Percentiles rank a stretch among this genome's conserved stretches.
Conservation (phyloP, 2,113 vertebrate species). For the Grantiella picta region DNA sequence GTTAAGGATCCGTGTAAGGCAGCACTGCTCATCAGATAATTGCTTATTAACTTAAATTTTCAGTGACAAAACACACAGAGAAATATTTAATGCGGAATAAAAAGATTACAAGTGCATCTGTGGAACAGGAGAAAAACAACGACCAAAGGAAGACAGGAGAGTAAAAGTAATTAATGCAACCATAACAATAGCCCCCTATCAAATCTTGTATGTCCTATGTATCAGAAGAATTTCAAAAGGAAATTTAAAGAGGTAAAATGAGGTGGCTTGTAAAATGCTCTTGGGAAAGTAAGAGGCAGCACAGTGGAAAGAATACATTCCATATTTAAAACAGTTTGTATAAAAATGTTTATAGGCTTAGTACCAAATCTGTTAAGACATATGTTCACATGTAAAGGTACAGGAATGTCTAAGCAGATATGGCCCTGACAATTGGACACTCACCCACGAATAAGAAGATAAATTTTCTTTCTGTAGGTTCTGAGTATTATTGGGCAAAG, state of each 20-base stretch:
- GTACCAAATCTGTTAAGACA: not conserved
- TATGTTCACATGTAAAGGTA: not conserved
- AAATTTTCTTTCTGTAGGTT: not conserved
- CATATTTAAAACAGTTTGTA: not conserved
- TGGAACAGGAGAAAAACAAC: not conserved
- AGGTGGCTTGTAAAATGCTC: not conserved
- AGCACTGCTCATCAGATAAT: not conserved
- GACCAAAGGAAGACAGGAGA: not conserved
- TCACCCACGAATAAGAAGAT: not conserved
- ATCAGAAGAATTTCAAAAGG: not conserved
- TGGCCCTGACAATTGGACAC: rapidly evolving
- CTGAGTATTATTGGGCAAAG: not conserved
- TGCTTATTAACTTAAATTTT: not conserved
- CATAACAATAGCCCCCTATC: rapidly evolving
- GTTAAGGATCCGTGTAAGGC: not conserved
- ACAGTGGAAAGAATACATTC: not conserved
- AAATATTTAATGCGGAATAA: not conserved
- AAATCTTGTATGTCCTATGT: not conserved
- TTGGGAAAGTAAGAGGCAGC: not conserved
- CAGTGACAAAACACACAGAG: not conserved
- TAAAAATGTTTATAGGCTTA: not conserved
- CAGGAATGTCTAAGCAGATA: not conserved
- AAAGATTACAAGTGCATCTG: not conserved
- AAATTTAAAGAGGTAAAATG: not conserved
- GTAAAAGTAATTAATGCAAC: not conserved